Evolutionary conservation across 2,797 vertebrate species (phyloP).

Genomic region (Rhabdophis nuchalis): DNA sequence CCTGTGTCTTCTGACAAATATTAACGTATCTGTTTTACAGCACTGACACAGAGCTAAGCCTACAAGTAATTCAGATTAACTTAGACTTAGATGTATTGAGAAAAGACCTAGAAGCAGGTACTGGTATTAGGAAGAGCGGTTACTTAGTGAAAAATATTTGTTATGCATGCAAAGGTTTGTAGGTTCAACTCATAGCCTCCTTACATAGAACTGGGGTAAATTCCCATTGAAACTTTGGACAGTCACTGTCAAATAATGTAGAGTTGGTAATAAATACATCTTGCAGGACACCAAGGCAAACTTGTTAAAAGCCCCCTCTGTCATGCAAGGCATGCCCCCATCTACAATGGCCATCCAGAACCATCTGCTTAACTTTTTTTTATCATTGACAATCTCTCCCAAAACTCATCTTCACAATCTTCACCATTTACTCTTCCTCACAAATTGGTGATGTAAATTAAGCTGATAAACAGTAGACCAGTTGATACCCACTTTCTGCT

Average conservation of each 20-base stretch:
- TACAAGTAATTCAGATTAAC: background rate
- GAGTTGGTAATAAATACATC: background rate
- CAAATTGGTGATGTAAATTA: background rate
- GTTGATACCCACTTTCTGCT: background rate
- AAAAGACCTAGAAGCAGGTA: background rate
- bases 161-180: background rate
- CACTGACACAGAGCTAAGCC: background rate
- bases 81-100: background rate
- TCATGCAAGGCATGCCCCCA: background rate
- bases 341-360: background rate
- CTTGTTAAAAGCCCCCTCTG: background rate
- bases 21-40: background rate
- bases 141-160: background rate
- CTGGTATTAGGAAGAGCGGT: background rate
- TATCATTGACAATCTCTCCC: background rate
- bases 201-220: background rate
- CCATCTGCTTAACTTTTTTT: background rate
- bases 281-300: background rate
- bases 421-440: background rate
- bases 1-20: background rate
- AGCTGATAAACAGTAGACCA: background rate
- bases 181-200: background rate
- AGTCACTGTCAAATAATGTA: background rate
- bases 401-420: background rate
- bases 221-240: background rate